Percentiles rank a stretch among this genome's conserved stretches.
phyloP scores from a whole-genome alignment of 2,888 invertebrate genomes.

The Xestia xanthographa region DNA sequence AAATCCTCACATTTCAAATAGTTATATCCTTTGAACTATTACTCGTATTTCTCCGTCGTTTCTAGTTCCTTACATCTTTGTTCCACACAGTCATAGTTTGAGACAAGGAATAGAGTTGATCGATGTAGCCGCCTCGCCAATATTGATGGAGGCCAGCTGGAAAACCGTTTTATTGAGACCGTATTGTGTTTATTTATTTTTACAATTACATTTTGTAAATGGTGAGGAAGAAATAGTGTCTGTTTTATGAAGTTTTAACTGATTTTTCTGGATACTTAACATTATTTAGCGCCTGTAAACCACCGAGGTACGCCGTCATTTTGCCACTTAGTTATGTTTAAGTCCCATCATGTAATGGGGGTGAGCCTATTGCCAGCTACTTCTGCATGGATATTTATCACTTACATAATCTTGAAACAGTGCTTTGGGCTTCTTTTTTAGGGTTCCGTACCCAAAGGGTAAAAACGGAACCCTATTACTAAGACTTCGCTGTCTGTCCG shows the following conservation, averaged over 20 bases:
- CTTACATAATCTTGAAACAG: neutral
- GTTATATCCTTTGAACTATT: neutral
- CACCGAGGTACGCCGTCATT: neutral
- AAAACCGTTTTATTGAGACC: conserved; percentile 36
- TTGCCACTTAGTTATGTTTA: neutral
- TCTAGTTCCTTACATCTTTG: conserved; percentile 27
- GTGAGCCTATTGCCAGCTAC: too few species aligned
- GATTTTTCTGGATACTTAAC: neutral
- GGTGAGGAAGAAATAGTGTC: neutral
- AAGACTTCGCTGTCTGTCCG: too few species aligned
- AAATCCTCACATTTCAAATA: neutral
- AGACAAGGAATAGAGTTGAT: conserved; percentile 57
- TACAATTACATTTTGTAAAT: conserved; percentile 5
- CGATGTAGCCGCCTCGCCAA: conserved; percentile 39
- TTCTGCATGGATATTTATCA: neutral
- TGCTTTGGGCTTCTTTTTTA: too few species aligned
- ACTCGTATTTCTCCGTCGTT: neutral
- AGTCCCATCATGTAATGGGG: neutral
- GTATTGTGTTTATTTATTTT: conserved; percentile 39
- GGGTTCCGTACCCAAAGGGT: too few species aligned
- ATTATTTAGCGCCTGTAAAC: neutral
- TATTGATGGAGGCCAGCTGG: conserved; percentile 38
- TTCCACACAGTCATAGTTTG: conserved; percentile 55
- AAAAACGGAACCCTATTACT: too few species aligned
- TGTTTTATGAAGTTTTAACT: neutral